Base-by-base conservation (phyloP, 1,140 invertebrate species). In the Euschistus heros region DNA sequence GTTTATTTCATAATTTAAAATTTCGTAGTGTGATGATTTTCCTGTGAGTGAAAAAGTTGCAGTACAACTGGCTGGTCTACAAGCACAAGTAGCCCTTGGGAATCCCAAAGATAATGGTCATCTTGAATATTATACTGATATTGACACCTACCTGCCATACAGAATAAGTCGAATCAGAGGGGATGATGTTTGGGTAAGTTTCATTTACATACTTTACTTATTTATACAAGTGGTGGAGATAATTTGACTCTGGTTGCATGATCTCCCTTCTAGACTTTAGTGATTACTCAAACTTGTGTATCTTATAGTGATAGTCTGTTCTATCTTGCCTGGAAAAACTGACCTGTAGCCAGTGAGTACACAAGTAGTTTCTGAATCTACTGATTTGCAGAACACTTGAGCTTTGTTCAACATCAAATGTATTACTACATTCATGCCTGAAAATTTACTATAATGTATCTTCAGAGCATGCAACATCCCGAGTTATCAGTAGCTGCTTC, bases 1-100 rank as follows among this genome's bases (percentile, higher is more conserved):
- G 4, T 37, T 37, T 10, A 6, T 37, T 4, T 37, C 8, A 37
- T 10, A 37, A 37, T 6, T 37, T 37, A 3, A 26, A 10, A 71
- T 72, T 67, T 74, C 81, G 66, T 71, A 92, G 88, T 85, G 87
- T 76, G 94, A 97, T 77, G 92, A 95, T 73, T 96, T 94, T 74
- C 92, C 92, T 0, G 90, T 97, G 8, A 93, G 89, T 22, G 92
- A 95, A 76, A 94, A 95, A 76, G 91, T 97, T 55, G 92, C 92
- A 2, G 79, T 97, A 2, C 93, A 97, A 75, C 77, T 97, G 68
- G 92, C 93, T 8, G 94, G 94, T 27, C 78, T 97, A 0, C 94
- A 97, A 76, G 91, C 92, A 55, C 93, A 96, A 78, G 93, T 97
- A 24, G 84, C 89, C 22, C 80, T 95, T 24, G 93, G 93, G 5